Conservation (phyloP, 2,113 vertebrate species). For the Zingel zingel region DNA sequence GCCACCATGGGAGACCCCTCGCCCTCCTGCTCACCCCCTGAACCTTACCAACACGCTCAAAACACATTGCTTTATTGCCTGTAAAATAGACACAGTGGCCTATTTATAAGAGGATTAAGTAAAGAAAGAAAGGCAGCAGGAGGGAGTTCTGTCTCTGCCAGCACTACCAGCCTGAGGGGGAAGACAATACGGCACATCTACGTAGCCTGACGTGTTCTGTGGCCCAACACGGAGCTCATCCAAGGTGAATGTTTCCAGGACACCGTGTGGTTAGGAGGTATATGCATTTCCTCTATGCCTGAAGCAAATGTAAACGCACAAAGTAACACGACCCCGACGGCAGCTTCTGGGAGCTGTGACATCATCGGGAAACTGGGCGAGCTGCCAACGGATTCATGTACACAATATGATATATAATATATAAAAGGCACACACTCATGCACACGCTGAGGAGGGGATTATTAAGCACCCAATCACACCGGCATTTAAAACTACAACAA, state of each 20-base stretch:
- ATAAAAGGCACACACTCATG: background rate
- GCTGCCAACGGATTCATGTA: background rate
- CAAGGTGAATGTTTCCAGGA: conserved; percentile 22
- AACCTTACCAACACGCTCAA: conserved; percentile 58
- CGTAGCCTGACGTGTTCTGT: conserved; percentile 49
- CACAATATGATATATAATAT: no score
- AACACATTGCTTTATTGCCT: conserved; percentile 82
- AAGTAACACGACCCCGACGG: background rate
- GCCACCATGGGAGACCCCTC: conserved; percentile 46
- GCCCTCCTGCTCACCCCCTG: conserved; percentile 51
- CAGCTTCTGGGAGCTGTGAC: conserved; percentile 20
- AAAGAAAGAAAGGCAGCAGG: conserved; percentile 74
- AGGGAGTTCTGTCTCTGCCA: conserved; percentile 64
- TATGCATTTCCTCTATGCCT: conserved; percentile 9
- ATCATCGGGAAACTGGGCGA: conserved; percentile 6
- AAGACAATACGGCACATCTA: conserved; percentile 61
- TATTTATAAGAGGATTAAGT: conserved; percentile 83
- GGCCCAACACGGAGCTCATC: background rate
- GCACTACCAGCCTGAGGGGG: conserved; percentile 56
- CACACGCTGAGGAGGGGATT: conserved; percentile 20
- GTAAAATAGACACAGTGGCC: conserved; percentile 84
- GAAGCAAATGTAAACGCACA: conserved; percentile 1
- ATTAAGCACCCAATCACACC: background rate
- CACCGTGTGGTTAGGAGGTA: background rate
- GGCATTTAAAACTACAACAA: background rate